Base-by-base conservation (phyloP, 2,113 vertebrate genomes). In the Paedocypris sp. region DNA sequence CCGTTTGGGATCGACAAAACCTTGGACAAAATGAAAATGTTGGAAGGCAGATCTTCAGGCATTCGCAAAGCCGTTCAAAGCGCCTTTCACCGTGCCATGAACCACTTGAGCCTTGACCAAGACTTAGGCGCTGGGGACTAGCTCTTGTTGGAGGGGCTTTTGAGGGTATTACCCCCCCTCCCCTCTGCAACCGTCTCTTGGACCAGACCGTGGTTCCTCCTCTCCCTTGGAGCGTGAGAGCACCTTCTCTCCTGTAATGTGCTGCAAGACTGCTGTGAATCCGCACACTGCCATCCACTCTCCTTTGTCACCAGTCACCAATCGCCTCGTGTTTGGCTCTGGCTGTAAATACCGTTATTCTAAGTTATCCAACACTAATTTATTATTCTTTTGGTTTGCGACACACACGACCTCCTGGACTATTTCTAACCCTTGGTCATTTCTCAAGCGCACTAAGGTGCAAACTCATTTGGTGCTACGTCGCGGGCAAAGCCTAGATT, bases 11-110 rank as follows among this genome's bases (percentile, higher is more conserved):
- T 93, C 18, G 87, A 93, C 28, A 83, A 88, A 73, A 86, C 83
- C 5, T 87, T 93, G 10, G 92, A 95, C 82, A 86, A 87, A 74
- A 54, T 90, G 60, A 94, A 96, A 75, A 90, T 97, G 88, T 88
- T 79, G 89, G 93, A 98, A 79, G 89, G 90, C 32, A 81, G 89
- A 25, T 86, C 87, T 60, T 88, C 90, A 2, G 85, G 88, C 75
- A 76, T 91, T 78, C 84, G 90, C 2, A 94, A 93, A 79, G 89
- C 93, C 10, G 92, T 97, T 68, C 78, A 83, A 51, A 79, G 91
- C 4, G 93, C 93, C 66, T 94, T 92, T 39, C 86, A 89, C 69
- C 88, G 90, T 3, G 91, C 93, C 69, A 87, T 86, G 85, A 87
- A 81, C 74, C 91, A 94, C 74, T 87, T 90, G 74, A 87, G 85